phyloP scores from a whole-genome alignment of 2,888 invertebrate species.

The Acrocera orbiculus region DNA sequence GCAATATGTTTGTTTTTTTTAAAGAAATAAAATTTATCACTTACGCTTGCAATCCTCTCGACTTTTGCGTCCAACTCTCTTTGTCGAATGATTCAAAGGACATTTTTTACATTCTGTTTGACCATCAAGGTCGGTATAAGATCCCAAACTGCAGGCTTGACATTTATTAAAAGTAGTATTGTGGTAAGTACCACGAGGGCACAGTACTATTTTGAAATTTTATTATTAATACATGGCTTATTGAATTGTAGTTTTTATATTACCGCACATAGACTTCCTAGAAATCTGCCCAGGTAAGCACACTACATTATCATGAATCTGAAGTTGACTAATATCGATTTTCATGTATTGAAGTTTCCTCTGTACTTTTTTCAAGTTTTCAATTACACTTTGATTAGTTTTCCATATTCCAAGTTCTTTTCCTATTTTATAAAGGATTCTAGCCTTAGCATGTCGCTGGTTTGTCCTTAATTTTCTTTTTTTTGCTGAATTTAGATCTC shows the following conservation, averaged over 20 bases:
- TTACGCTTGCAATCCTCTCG: slow-evolving; percentile 39
- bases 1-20: not conserved
- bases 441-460: too few relatives aligned
- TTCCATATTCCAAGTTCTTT: slow-evolving; percentile 19
- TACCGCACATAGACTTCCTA: slow-evolving; percentile 39
- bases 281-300: slow-evolving; percentile 38
- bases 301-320: slow-evolving; percentile 16
- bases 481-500: slow-evolving; percentile 6
- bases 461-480: slow-evolving; percentile 3
- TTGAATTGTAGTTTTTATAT: slow-evolving; percentile 16
- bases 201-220: slow-evolving; percentile 45
- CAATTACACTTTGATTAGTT: slow-evolving; percentile 19
- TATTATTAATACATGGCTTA: too few relatives aligned
- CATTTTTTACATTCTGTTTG: slow-evolving; percentile 38
- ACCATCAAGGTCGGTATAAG: slow-evolving; percentile 39
- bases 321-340: slow-evolving; percentile 15
- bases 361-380: too few relatives aligned
- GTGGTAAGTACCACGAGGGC: slow-evolving; percentile 46
- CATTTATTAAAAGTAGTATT: slow-evolving; percentile 37
- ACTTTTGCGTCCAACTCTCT: slow-evolving; percentile 31
- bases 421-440: too few relatives aligned
- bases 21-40: not conserved
- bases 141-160: slow-evolving; percentile 39
- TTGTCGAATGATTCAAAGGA: slow-evolving; percentile 39
- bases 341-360: too few relatives aligned